Conservation (phyloP, 2,888 invertebrate genomes). For the Leucania comma region DNA sequence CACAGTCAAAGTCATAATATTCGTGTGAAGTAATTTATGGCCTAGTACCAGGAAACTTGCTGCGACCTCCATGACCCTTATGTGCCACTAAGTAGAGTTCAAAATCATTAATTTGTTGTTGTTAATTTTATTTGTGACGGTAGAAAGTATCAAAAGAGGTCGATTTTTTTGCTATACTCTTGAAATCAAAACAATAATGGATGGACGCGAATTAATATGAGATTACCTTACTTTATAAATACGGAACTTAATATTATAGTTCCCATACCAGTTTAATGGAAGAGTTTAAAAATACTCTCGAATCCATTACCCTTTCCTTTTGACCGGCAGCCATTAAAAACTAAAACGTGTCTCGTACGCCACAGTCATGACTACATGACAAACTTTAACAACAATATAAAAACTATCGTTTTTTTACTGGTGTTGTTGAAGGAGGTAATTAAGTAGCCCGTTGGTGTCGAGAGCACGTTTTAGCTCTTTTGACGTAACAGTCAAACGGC, state of each 20-base stretch:
- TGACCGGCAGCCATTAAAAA: too few species aligned
- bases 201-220: constrained; percentile 22
- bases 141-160: constrained; percentile 3
- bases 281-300: neutral
- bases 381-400: too few species aligned
- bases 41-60: neutral
- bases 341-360: too few species aligned
- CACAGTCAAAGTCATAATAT: too few species aligned
- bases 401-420: too few species aligned
- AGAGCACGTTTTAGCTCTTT: too few species aligned
- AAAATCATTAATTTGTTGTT: constrained; percentile 1
- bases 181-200: constrained; percentile 2
- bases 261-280: neutral
- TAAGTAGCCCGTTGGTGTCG: too few species aligned
- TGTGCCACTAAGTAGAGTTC: neutral
- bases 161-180: constrained; percentile 1
- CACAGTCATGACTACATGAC: too few species aligned
- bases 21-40: too few species aligned
- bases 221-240: constrained; percentile 31
- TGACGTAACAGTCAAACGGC: too few species aligned
- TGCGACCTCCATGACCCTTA: neutral
- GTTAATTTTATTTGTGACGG: constrained; percentile 20
- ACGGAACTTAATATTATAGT: constrained; percentile 9
- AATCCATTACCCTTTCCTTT: too few species aligned
- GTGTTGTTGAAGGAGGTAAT: too few species aligned